Evolutionary conservation across 2,797 vertebrate genomes (phyloP).

Genomic region (Kryptopterus vitreolus): DNA sequence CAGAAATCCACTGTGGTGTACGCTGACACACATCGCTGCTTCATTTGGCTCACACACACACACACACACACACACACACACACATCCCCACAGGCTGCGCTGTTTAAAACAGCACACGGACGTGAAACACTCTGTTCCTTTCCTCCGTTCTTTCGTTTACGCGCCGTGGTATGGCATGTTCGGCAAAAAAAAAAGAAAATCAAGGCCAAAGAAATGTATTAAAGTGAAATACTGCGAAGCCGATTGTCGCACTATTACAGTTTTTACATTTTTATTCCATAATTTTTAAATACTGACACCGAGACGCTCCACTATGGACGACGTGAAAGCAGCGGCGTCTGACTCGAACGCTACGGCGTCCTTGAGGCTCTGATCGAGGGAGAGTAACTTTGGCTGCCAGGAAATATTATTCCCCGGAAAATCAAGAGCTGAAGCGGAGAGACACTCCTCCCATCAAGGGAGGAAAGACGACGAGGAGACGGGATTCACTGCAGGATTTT

Average conservation of each 20-base stretch:
- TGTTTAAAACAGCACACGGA: conserved; percentile 20
- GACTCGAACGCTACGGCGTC: neutral
- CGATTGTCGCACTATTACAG: too few species aligned
- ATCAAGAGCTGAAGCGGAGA: neutral
- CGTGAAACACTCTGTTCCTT: conserved; percentile 39
- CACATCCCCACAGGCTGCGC: conserved; percentile 7
- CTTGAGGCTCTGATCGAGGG: conserved; percentile 12
- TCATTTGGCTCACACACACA: conserved; percentile 2
- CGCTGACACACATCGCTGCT: conserved; percentile 17
- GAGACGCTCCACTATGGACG: neutral
- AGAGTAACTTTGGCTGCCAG: neutral
- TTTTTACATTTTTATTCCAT: too few species aligned
- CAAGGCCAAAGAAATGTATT: neutral
- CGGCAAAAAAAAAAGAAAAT: conserved; percentile 21
- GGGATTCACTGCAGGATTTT: neutral
- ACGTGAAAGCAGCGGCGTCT: neutral
- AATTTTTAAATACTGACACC: neutral
- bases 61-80: conserved; percentile 16
- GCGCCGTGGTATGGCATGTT: conserved; percentile 5
- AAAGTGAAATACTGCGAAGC: neutral
- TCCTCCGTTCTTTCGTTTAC: conserved; percentile 17
- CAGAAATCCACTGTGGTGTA: conserved; percentile 33
- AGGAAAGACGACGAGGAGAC: neutral
- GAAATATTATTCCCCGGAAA: conserved; percentile 5
- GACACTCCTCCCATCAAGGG: neutral